Conservation (phyloP, 2,888 invertebrate species). For the Aquatica leii region DNA sequence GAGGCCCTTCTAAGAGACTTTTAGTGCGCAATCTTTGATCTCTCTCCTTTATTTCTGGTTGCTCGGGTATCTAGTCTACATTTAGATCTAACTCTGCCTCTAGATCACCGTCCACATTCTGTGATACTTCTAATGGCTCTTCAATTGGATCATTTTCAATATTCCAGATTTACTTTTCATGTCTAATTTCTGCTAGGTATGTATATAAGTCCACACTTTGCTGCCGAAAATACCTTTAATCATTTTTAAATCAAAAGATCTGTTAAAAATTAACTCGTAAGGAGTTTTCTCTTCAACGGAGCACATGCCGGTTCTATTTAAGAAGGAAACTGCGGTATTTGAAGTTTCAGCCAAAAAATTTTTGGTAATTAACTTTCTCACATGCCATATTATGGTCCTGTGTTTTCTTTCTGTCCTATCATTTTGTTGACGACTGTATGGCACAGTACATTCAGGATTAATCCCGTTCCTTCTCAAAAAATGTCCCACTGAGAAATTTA, state of each 20-base stretch:
- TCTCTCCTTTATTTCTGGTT: no score
- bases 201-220: not conserved
- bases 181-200: not conserved
- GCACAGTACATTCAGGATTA: slow-evolving; percentile 33
- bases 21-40: no score
- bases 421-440: slow-evolving; percentile 48
- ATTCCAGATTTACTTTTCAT: no score
- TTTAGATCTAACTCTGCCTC: no score
- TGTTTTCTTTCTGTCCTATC: slow-evolving; percentile 52
- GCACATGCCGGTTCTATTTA: slow-evolving; percentile 40
- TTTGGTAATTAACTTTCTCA: slow-evolving; percentile 40
- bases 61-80: no score
- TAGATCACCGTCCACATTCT: no score
- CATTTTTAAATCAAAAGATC: not conserved
- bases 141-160: no score
- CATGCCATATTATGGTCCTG: slow-evolving; percentile 51
- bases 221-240: not conserved
- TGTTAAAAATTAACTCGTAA: no score
- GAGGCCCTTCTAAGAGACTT: no score
- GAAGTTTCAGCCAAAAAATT: slow-evolving; percentile 52
- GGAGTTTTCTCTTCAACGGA: no score
- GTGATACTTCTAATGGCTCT: no score
- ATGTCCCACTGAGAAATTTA: slow-evolving; percentile 41
- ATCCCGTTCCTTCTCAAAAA: slow-evolving; percentile 43
- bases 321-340: slow-evolving; percentile 38